phyloP scores from a whole-genome alignment of 2,113 vertebrate species.

The Boleophthalmus pectinirostris region DNA sequence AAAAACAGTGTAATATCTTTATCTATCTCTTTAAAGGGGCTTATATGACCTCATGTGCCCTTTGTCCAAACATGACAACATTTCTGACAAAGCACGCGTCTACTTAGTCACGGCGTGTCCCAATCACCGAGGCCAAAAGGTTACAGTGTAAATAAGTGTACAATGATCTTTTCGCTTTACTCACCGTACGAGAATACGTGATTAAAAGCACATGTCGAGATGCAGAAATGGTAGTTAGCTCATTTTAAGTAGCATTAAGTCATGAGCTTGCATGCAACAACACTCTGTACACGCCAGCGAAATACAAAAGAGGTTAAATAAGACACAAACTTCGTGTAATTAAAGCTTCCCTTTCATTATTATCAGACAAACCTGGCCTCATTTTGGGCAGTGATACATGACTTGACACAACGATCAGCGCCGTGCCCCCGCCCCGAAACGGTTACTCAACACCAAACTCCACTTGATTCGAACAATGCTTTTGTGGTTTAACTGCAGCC shows the following conservation, averaged over 20 bases:
- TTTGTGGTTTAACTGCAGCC: constrained; percentile 52
- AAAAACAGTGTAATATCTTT: too few species aligned
- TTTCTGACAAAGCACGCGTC: neutral
- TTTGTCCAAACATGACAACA: neutral
- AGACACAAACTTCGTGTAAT: constrained; percentile 31
- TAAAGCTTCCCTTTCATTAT: constrained; percentile 36
- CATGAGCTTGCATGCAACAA: constrained; percentile 4
- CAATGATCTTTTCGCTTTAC: neutral
- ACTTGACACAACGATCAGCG: constrained; percentile 58
- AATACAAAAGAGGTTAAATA: constrained; percentile 14
- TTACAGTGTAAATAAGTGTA: neutral
- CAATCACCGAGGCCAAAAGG: neutral
- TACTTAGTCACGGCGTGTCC: neutral
- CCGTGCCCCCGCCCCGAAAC: constrained; percentile 54
- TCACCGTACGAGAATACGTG: neutral
- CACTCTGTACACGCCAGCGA: constrained; percentile 1
- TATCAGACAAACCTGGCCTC: constrained; percentile 26
- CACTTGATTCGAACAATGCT: constrained; percentile 41
- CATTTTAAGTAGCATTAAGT: neutral
- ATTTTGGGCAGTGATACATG: constrained; percentile 46
- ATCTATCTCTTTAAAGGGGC: too few species aligned
- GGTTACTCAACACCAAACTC: constrained; percentile 54
- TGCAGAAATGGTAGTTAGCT: neutral
- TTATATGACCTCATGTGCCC: neutral
- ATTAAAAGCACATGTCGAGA: neutral